Evolutionary conservation across 2,113 vertebrate genomes (phyloP).

Genomic region (Xiphophorus maculatus): DNA sequence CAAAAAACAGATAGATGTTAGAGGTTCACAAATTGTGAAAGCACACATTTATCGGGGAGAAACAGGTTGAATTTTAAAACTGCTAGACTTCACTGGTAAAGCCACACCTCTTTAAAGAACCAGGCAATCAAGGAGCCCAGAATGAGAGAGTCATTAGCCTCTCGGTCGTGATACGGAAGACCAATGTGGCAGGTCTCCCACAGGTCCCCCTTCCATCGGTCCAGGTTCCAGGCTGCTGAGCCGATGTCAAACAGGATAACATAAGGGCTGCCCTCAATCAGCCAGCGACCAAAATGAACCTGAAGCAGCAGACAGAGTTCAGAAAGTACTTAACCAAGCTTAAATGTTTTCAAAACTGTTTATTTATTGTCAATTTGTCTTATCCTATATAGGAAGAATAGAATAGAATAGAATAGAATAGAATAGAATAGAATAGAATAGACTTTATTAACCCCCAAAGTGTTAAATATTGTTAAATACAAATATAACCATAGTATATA

Average conservation of each 20-base stretch:
- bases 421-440: too few species aligned
- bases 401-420: too few species aligned
- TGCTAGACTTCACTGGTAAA: background rate
- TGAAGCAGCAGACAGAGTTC: slow-evolving; percentile 52
- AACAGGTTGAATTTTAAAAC: background rate
- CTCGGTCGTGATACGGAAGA: slow-evolving; percentile 88
- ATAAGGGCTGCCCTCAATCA: slow-evolving; percentile 94
- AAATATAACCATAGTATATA: too few species aligned
- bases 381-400: too few species aligned
- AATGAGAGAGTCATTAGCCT: slow-evolving; percentile 92
- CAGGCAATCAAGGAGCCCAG: slow-evolving; percentile 92
- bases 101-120: slow-evolving; percentile 94
- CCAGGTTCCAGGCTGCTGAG: slow-evolving; percentile 91
- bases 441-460: too few species aligned
- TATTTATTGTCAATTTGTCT: background rate
- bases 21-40: background rate
- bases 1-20: slow-evolving; percentile 16
- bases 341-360: background rate
- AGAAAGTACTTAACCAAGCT: background rate
- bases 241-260: slow-evolving; percentile 92
- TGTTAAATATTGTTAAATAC: too few species aligned
- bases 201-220: slow-evolving; percentile 93
- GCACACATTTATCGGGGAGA: background rate
- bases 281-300: slow-evolving; percentile 94
- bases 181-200: slow-evolving; percentile 90